Percentiles rank a stretch among this genome's conserved stretches.
phyloP scores from a whole-genome alignment of 2,888 invertebrate species.

The Litoditis marina region DNA sequence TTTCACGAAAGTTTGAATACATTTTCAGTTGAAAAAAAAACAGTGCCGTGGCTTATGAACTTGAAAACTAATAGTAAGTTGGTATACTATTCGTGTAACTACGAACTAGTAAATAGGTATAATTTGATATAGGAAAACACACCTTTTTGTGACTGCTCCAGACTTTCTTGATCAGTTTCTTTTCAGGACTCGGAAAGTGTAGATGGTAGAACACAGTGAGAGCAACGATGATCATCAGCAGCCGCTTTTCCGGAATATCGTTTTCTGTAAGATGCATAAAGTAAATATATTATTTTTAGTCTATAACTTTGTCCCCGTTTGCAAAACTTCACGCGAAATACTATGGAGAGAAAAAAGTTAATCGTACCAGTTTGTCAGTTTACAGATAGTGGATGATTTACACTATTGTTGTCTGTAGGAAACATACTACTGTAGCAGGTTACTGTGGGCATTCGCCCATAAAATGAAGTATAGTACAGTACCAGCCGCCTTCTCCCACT shows the following conservation, averaged over 20 bases:
- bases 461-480: not conserved
- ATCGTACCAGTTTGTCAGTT: too few relatives aligned
- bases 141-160: slow-evolving; percentile 37
- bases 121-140: not conserved
- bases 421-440: too few relatives aligned
- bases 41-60: not conserved
- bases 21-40: not conserved
- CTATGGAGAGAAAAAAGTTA: too few relatives aligned
- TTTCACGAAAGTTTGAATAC: slow-evolving; percentile 8
- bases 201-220: slow-evolving; percentile 46
- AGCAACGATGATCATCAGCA: slow-evolving; percentile 31
- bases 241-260: slow-evolving; percentile 45
- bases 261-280: slow-evolving; percentile 9
- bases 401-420: too few relatives aligned
- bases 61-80: too few relatives aligned
- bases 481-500: slow-evolving; percentile 49
- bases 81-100: too few relatives aligned
- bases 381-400: too few relatives aligned
- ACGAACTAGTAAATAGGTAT: too few relatives aligned
- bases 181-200: slow-evolving; percentile 34
- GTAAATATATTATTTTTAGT: too few relatives aligned
- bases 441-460: too few relatives aligned
- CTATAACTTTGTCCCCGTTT: too few relatives aligned
- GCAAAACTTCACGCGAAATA: too few relatives aligned
- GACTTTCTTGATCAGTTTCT: slow-evolving; percentile 31